These are phyloP conservation scores for Enoplosus armatus DNA, from an alignment of 2,797 vertebrate species.

Conservation along the genomic window DNA sequence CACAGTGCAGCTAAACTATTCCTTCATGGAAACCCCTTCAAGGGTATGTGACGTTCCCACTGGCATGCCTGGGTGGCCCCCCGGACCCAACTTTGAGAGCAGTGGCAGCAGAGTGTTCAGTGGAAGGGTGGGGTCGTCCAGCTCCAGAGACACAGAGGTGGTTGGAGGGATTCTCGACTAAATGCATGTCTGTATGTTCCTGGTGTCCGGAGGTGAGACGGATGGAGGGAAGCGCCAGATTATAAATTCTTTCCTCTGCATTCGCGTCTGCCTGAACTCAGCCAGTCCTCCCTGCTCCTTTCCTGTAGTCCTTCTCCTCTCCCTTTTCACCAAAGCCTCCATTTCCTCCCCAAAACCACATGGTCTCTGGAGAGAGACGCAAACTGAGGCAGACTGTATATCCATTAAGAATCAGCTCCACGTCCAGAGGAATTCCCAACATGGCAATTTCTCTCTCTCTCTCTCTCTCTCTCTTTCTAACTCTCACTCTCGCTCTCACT, in stretches of 20 bases:
- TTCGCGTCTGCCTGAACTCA: slow-evolving; percentile 62
- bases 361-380: slow-evolving; percentile 67
- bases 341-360: slow-evolving; percentile 63
- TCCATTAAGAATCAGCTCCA: slow-evolving; percentile 73
- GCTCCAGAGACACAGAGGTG: slow-evolving; percentile 2
- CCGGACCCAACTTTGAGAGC: neutral
- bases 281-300: neutral
- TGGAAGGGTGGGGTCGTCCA: slow-evolving; percentile 1
- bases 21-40: slow-evolving; percentile 1
- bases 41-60: slow-evolving; percentile 13
- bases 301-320: slow-evolving; percentile 3
- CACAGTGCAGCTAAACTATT: slow-evolving; percentile 14
- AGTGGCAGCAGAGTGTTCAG: neutral
- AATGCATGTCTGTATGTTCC: slow-evolving; percentile 39
- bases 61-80: neutral
- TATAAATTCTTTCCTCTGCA: slow-evolving; percentile 72
- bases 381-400: slow-evolving; percentile 77
- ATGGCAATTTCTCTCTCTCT: slow-evolving; percentile 7
- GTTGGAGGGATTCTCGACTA: neutral
- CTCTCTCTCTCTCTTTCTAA: slow-evolving; percentile 10
- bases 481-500: slow-evolving; percentile 8
- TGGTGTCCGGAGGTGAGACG: slow-evolving; percentile 55
- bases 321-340: slow-evolving; percentile 53
- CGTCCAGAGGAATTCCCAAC: slow-evolving; percentile 66
- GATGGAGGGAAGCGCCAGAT: slow-evolving; percentile 59